These are phyloP conservation scores for Varroa destructor DNA, from an alignment of 1,140 invertebrate species.

Conservation along the genomic window DNA sequence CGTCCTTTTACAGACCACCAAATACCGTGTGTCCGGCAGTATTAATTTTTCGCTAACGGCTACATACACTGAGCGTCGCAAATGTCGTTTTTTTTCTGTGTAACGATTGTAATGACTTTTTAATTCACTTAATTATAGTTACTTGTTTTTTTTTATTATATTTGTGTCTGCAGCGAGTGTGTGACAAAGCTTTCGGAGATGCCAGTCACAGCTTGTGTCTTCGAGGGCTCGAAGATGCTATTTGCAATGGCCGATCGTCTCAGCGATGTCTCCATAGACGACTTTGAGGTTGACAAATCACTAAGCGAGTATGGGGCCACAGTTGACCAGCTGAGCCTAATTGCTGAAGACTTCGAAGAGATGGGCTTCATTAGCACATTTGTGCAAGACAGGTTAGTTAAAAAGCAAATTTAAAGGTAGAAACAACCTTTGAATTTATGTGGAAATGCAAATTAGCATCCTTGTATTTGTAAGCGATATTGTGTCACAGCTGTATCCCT, in stretches of 20 bases:
- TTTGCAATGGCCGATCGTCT: conserved; percentile 19
- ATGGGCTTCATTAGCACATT: conserved; percentile 18
- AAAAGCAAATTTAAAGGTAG: neutral
- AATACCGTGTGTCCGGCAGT: no score
- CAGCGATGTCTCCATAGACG: conserved; percentile 7
- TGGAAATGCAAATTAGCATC: no score
- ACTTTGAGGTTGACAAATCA: conserved; percentile 22
- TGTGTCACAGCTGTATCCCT: no score
- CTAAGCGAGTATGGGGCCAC: conserved; percentile 22
- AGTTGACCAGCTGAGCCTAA: conserved; percentile 13
- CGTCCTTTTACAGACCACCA: no score
- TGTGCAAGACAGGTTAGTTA: neutral
- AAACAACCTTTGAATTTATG: no score
- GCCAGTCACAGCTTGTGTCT: conserved; percentile 10
- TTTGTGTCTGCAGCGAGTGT: neutral
- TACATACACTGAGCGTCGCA: no score
- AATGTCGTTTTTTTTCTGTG: no score
- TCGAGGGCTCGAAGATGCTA: conserved; percentile 15
- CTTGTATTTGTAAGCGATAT: no score
- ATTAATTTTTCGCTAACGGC: no score
- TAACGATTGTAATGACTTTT: no score
- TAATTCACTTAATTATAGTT: no score
- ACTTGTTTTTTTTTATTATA: no score
- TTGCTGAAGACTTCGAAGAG: conserved; percentile 12
- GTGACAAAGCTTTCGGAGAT: conserved; percentile 5